Evolutionary conservation across 37 sponge, comb jelly and placozoan genomes (phyloP), one percentile per base, ranked within the genome.

Genomic region (Eunapius fragilis): DNA sequence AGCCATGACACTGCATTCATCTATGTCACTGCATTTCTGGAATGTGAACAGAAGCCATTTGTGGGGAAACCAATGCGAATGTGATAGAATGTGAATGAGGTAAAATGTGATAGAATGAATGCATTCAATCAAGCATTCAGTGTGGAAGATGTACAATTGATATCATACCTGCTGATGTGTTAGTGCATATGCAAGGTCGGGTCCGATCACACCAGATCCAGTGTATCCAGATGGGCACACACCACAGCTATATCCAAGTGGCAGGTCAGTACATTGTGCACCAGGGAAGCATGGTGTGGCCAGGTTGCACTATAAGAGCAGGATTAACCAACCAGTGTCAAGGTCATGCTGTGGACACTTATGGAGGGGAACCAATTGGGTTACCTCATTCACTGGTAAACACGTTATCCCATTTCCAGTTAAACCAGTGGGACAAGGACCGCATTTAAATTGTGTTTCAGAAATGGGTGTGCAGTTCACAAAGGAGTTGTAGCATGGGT

Each of bases 161-260:
- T 9, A n/a, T 76, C 27, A 10, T 68, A 94, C 93, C 87, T 92
- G 96, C 41, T 77, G 67, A 25, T 73, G 35, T 13, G 33, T 81
- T 0, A 82, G 75, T 11, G 93, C 90, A 34, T 92, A 93, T 11
- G 48, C 67, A 3, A 88, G 79, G 70, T 87, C 90, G 14, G 71
- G 34, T 2, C 95, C 95, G 12, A 76, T 67, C 3, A 83, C 17
- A 10, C 74, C 50, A 30, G 70, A 68, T 13, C 97, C 97, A 36
- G 7, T 74, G 80, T 88, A 98, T 2, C 99, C 99, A 34, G 82
- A 0, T 0, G 99, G 99, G 88, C 99, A 98, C 41, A 50, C 68
- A 2, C 78, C 89, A 86, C 99, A 98, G 17, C 79, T 58, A 74
- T 89, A 98, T 32, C 96, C 94, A 47, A 81, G 71, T 7, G 72